These are phyloP conservation scores for Brenthis daphne DNA, from an alignment of 2,888 invertebrate species.

Conservation along the genomic window DNA sequence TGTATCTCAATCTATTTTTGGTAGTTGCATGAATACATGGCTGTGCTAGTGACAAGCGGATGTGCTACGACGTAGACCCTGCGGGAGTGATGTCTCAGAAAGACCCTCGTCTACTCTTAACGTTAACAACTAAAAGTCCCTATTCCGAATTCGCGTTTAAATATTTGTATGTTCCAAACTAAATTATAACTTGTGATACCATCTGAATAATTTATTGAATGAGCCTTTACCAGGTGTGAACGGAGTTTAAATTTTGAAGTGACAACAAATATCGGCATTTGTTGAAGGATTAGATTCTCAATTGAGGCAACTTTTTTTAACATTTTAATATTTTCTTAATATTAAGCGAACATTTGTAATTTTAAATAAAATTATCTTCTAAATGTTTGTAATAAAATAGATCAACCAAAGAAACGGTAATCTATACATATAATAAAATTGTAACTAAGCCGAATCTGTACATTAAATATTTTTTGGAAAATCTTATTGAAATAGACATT, in stretches of 20 bases:
- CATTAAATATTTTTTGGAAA: no score
- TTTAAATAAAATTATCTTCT: no score
- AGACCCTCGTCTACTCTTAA: constrained; percentile 14
- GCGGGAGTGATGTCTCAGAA: constrained; percentile 19
- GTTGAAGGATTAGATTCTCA: no score
- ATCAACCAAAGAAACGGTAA: no score
- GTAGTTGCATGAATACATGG: constrained; percentile 14
- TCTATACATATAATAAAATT: no score
- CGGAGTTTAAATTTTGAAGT: neutral
- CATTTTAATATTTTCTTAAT: no score
- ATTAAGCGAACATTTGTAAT: no score
- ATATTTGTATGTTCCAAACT: constrained; percentile 40
- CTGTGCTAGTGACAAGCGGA: constrained; percentile 14
- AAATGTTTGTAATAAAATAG: no score
- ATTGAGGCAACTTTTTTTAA: no score
- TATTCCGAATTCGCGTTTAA: constrained; percentile 26
- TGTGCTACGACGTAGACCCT: constrained; percentile 17
- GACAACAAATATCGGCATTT: neutral
- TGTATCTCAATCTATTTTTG: constrained; percentile 5
- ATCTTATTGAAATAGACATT: no score
- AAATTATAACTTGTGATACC: constrained; percentile 41
- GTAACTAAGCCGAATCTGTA: no score
- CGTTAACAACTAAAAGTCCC: constrained; percentile 16
- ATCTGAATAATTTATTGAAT: constrained; percentile 38
- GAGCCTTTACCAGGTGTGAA: neutral